Base-by-base conservation (phyloP, 1,140 invertebrate genomes). In the Halesus radiatus region DNA sequence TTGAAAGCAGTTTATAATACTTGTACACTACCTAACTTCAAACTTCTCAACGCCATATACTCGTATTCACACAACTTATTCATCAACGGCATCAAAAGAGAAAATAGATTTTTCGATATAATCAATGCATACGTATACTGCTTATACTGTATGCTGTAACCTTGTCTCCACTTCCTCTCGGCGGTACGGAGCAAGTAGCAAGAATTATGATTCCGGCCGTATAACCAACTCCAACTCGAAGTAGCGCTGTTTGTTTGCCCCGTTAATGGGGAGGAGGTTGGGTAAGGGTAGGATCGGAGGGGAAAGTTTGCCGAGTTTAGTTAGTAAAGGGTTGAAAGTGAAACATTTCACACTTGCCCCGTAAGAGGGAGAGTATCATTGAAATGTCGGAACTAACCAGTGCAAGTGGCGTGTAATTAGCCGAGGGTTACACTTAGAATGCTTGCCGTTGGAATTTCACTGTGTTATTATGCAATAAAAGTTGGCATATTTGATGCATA, bases 281-380 rank as follows among this genome's bases (percentile, higher is more conserved):
- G 37, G 37, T 13, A 13, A 45, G 37, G 37, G 76, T 20, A 52
- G 70, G 72, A 23, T n/a, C 37, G 8, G 79, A 23, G 22, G 66
- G 68, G 74, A 83, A 83, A 83, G 81, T 83, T 83, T 80, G 32
- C 78, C 3, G 75, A 80, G 58, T 62, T 64, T 32, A 70, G 76
- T 45, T 60, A 76, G 76, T 72, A 70, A 60, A 73, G 81, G 78
- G 81, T 37, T 74, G 81, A 83, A 83, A 83, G 81, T 83, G 81
- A 83, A 83, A 79, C 78, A 60, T 78, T 80, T 80, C 81, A 78
- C 81, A 83, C 81, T 79, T 56, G 78, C 81, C 81, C 78, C 76
- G 78, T 76, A 68, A 76, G 76, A 76, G 72, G 54, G 80, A 79
- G 68, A 77, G 78, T 80, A 78, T 80, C 68, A 83, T 78, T 83